phyloP scores from a whole-genome alignment of 2,888 invertebrate genomes.

The Elaeidobius kamerunicus region DNA sequence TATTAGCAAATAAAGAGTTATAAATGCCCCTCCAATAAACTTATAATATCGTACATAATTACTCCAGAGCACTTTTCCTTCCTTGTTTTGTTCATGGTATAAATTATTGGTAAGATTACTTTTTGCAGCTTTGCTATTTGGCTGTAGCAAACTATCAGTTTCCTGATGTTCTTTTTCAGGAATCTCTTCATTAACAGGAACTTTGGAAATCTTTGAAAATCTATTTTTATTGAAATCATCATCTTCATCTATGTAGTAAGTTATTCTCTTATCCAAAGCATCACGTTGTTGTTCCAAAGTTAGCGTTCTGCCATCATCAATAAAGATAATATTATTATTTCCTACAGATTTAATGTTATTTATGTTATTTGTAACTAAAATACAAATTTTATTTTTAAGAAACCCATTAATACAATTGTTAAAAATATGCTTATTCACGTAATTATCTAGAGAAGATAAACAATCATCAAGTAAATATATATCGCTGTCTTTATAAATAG shows the following conservation, averaged over 20 bases:
- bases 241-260: conserved; percentile 38
- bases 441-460: conserved; percentile 38
- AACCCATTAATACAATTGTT: conserved; percentile 39
- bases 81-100: conserved; percentile 39
- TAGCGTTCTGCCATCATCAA: conserved; percentile 36
- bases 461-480: conserved; percentile 43
- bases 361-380: conserved; percentile 41
- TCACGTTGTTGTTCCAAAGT: conserved; percentile 34
- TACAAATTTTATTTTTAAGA: conserved; percentile 40
- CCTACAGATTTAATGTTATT: conserved; percentile 36
- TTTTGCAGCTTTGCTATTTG: background rate
- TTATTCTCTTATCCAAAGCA: conserved; percentile 35
- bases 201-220: conserved; percentile 1
- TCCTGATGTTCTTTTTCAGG: conserved; percentile 25
- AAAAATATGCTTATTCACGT: conserved; percentile 39
- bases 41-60: conserved; percentile 41
- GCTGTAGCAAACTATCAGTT: conserved; percentile 27
- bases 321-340: conserved; percentile 33
- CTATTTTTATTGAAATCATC: conserved; percentile 5
- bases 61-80: conserved; percentile 38
- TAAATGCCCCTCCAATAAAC: conserved; percentile 39
- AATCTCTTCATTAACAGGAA: conserved; percentile 22
- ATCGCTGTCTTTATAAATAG: conserved; percentile 41
- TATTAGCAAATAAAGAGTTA: conserved; percentile 33
- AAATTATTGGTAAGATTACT: conserved; percentile 26